Percentiles rank a stretch among this genome's conserved stretches.
phyloP scores from a whole-genome alignment of 2,113 vertebrate genomes.

The Eonycteris spelaea region DNA sequence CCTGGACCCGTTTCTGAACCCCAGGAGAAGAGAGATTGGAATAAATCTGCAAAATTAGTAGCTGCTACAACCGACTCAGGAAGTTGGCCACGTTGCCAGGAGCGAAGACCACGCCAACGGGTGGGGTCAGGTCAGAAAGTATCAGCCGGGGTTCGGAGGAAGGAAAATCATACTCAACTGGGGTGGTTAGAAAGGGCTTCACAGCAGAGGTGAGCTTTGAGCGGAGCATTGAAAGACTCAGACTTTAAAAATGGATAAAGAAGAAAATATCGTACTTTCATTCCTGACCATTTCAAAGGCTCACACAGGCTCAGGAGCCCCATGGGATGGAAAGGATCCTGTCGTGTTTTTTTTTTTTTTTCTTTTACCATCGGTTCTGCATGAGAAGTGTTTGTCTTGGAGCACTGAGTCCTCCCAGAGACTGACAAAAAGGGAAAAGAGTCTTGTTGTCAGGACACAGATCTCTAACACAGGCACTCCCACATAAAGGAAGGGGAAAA shows the following conservation, averaged over 20 bases:
- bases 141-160: accelerated
- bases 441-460: neutral
- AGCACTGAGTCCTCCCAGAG: neutral
- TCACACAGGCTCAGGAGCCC: neutral
- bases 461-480: neutral
- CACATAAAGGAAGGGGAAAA: neutral
- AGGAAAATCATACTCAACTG: neutral
- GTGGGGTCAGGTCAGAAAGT: neutral
- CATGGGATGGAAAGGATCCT: neutral
- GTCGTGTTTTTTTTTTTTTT: neutral
- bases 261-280: neutral
- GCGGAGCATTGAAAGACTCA: neutral
- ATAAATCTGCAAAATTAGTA: neutral
- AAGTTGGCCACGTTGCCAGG: neutral
- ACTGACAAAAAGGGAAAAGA: neutral
- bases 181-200: neutral
- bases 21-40: neutral
- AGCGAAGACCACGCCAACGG: accelerated
- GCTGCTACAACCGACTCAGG: neutral
- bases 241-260: neutral
- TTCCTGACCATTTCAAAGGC: neutral
- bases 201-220: neutral
- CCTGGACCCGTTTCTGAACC: neutral
- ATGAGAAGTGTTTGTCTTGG: neutral
- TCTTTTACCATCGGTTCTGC: neutral